Evolutionary conservation across 2,113 vertebrate genomes (phyloP), one percentile per base, ranked within the genome.

Genomic region (Albula goreensis): DNA sequence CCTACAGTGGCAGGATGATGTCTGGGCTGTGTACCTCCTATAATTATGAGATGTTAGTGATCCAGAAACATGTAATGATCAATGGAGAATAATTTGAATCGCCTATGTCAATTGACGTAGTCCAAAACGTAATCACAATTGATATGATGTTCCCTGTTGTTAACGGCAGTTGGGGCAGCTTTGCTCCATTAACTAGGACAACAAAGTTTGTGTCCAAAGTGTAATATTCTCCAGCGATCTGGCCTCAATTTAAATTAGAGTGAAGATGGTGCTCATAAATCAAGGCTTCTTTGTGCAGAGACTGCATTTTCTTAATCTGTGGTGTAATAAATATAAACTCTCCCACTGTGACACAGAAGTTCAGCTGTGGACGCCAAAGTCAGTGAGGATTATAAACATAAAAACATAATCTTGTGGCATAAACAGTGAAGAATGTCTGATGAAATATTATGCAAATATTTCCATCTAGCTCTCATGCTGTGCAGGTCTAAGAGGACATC

Each of bases 371-470:
- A 63, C 82, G 41, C 15, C 15, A 17, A 80, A 80, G 49, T 50
- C 57, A 49, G 17, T 51, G 51, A 48, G 78, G 78, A 56, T 53
- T 22, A 66, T 19, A 7, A 66, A 66, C 17, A 66, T 22, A 66
- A 1, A 66, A 22, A 66, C 17, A 4, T 0, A 50, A 10, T 49
- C 3, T 79, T 17, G 7, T 50, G 60, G 11, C 25, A 19, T 84
- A 86, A 78, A 77, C 66, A 82, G 22, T 5, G 25, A 25, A 0
- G 57, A 13, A 6, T 41, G 50, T 31, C 8, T 66, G 57, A 74
- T 82, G 80, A 82, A 82, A 77, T 25, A 86, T 82, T 77, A 86
- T 56, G 63, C 63, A 74, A 82, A 86, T 53, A 13, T 56, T 49
- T 48, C 63, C 57, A 48, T 81, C 60, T 31, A 41, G 49, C 60